These are phyloP conservation scores for Eulimnadia texana DNA, from an alignment of 1,140 invertebrate genomes.

Conservation along the genomic window DNA sequence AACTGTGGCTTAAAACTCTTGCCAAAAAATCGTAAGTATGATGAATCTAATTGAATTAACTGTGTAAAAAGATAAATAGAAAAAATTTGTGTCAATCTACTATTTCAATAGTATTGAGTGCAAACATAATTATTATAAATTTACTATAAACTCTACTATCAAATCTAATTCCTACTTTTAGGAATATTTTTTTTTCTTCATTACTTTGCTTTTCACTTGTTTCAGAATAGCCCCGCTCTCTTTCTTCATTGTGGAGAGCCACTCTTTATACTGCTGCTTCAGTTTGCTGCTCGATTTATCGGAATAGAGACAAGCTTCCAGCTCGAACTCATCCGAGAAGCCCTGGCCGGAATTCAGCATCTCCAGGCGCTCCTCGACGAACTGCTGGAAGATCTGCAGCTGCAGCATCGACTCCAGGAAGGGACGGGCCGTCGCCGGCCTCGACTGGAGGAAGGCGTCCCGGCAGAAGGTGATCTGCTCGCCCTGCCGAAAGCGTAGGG, in stretches of 20 bases:
- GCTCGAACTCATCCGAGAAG: constrained; percentile 87
- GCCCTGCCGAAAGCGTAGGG: constrained; percentile 61
- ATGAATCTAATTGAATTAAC: no score
- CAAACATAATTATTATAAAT: no score
- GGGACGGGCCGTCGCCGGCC: constrained; percentile 63
- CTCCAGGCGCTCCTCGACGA: constrained; percentile 80
- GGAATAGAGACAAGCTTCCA: constrained; percentile 69
- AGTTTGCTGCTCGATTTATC: constrained; percentile 63
- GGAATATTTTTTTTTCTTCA: constrained; percentile 8
- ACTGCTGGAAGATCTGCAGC: constrained; percentile 91
- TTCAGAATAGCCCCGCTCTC: constrained; percentile 54
- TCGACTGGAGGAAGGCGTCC: constrained; percentile 68
- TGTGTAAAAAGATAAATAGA: no score
- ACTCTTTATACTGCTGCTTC: constrained; percentile 63
- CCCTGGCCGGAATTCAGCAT: constrained; percentile 75
- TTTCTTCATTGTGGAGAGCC: constrained; percentile 45
- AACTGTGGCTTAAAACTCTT: no score
- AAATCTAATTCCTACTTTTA: constrained; percentile 16
- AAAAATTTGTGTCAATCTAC: no score
- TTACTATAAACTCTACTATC: no score
- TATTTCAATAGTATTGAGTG: no score
- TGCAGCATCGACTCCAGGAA: constrained; percentile 81
- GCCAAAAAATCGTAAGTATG: no score
- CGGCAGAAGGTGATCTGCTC: constrained; percentile 71
- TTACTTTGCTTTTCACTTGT: constrained; percentile 49